phyloP scores from a whole-genome alignment of 2,113 vertebrate species.

The Triplophysa tibetana region DNA sequence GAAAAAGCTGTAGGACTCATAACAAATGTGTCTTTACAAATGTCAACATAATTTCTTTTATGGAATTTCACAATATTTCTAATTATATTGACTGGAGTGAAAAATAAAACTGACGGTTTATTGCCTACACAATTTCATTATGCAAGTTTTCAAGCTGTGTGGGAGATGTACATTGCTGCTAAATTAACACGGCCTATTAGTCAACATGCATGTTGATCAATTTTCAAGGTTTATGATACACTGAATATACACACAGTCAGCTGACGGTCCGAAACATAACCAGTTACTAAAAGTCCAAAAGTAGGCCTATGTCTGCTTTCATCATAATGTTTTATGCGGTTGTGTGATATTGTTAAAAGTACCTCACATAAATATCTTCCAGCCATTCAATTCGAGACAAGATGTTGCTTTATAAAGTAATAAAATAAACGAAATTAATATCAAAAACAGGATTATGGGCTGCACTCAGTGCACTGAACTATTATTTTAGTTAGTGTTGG shows the following conservation, averaged over 20 bases:
- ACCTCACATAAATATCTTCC: conserved; percentile 15
- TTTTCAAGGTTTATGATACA: background rate
- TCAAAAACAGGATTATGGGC: background rate
- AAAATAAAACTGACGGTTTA: conserved; percentile 1
- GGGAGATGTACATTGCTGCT: background rate
- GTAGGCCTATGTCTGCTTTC: background rate
- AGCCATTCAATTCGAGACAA: background rate
- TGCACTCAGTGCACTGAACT: conserved; percentile 10
- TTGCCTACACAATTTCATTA: conserved; percentile 21
- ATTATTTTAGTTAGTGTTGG: conserved; percentile 31
- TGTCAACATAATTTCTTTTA: background rate
- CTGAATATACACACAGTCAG: background rate
- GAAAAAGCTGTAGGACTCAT: background rate
- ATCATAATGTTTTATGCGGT: background rate
- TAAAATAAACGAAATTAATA: conserved; percentile 3
- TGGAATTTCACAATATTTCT: conserved; percentile 4
- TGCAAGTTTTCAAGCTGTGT: conserved; percentile 24
- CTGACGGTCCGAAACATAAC: conserved; percentile 3
- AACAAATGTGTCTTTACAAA: background rate
- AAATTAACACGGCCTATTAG: conserved; percentile 17
- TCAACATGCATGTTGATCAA: conserved; percentile 17
- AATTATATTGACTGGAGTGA: conserved; percentile 30
- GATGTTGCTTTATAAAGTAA: conserved; percentile 4
- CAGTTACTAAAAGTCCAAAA: background rate
- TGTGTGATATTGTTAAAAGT: background rate